Evolutionary conservation across 1,140 invertebrate genomes (phyloP).

Genomic region (Formica selysi): DNA sequence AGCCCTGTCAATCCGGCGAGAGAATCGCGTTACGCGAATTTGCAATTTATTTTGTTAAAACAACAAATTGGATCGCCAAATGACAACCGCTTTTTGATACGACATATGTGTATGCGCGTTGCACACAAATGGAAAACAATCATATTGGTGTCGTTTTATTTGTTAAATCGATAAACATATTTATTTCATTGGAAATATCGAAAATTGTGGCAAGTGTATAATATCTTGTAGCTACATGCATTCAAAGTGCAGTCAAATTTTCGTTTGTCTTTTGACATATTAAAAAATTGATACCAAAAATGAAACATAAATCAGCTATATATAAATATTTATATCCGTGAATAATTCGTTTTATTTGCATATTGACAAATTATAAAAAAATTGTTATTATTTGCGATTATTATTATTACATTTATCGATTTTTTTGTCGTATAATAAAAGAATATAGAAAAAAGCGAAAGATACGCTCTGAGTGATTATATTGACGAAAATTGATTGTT

Average conservation of each 20-base stretch:
- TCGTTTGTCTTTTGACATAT: neutral
- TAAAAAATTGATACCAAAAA: neutral
- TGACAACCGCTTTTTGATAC: conserved; percentile 55
- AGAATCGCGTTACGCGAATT: conserved; percentile 60
- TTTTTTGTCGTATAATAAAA: conserved; percentile 3
- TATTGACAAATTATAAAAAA: neutral
- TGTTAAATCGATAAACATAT: conserved; percentile 46
- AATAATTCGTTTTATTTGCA: conserved; percentile 19
- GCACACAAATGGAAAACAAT: conserved; percentile 28
- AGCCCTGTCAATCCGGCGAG: conserved; percentile 29
- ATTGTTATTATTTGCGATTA: conserved; percentile 1
- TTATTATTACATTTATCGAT: conserved; percentile 23
- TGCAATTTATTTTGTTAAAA: conserved; percentile 63
- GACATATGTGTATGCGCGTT: neutral
- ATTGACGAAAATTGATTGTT: neutral
- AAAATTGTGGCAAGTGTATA: conserved; percentile 7
- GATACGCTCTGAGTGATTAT: neutral
- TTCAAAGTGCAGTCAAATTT: conserved; percentile 2
- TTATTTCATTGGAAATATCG: conserved; percentile 27
- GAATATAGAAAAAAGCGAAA: conserved; percentile 10
- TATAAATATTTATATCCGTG: neutral
- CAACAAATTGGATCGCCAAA: conserved; percentile 50
- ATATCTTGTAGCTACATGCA: neutral
- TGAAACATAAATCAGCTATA: neutral
- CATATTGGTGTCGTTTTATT: conserved; percentile 44